Evolutionary conservation across 1,140 invertebrate species (phyloP), one percentile per base, ranked within the genome.

Genomic region (Cotesia vestalis): DNA sequence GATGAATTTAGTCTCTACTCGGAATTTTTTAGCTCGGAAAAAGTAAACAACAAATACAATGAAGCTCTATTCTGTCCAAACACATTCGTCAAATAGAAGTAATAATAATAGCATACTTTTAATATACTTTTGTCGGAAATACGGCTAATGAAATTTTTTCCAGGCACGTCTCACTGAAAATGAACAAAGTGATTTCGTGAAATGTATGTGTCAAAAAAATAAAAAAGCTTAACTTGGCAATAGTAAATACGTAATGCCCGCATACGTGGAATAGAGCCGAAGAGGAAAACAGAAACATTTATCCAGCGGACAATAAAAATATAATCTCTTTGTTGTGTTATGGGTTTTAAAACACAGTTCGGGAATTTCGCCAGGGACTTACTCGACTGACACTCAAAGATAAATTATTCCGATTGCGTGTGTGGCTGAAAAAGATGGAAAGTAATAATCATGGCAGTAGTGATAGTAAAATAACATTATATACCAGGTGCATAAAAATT

Each of bases 331-430:
- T 67, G 66, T 67, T 67, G 20, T 67, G 17, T 34, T 55, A 34
- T 67, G 6, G 12, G 20, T 9, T 67, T 38, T 27, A 34, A 55
- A 67, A 67, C 52, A 66, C 63, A 1, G 38, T 66, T 52, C 17
- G 63, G 46, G 63, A 51, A 38, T 66, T 38, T 66, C 34, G 66
- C 51, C 34, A 53, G 66, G 9, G 66, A 67, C 11, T 46, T 46
- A 11, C 6, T 11, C 11, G 40, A 11, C 40, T 46, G 46, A 27
- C 27, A 27, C 8, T 46, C 17, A 4, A 40, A 67, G 51, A 67
- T 67, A 67, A 67, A 67, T 67, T 67, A 67, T 67, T 67, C 66
- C 35, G 66, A 67, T 67, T 67, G 66, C 66, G 35, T 55, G 66
- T 55, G 17, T 35, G 53, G 53, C 52, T 51, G 40, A 12, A 46